Evolutionary conservation across 2,113 vertebrate species (phyloP).

Genomic region (Gadus macrocephalus): DNA sequence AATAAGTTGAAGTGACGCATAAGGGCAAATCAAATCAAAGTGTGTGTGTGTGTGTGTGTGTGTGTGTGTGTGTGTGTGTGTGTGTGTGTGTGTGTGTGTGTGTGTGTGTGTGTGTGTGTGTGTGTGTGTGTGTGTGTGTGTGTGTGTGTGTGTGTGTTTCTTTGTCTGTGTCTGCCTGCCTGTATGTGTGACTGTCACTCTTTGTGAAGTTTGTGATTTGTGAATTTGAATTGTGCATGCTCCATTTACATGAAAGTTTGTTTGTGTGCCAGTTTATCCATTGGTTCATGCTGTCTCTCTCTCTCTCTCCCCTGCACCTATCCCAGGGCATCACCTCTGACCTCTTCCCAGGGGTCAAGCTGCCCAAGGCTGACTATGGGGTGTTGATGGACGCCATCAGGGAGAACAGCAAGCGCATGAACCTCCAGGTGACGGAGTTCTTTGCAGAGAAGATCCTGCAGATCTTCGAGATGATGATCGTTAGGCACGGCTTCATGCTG

Average conservation of each 20-base stretch:
- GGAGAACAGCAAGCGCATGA: conserved; percentile 79
- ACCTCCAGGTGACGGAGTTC: conserved; percentile 81
- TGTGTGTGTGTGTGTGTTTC: neutral
- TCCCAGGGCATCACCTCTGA: conserved; percentile 87
- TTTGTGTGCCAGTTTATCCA: neutral
- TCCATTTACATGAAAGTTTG: neutral
- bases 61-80: neutral
- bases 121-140: conserved; percentile 5
- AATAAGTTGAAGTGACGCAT: conserved; percentile 22
- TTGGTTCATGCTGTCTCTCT: neutral
- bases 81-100: neutral
- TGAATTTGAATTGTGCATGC: too few relatives aligned
- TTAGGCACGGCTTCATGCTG: conserved; percentile 90
- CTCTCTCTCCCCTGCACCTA: too few relatives aligned
- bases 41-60: neutral
- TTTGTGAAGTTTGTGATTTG: too few relatives aligned
- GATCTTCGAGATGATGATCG: conserved; percentile 91
- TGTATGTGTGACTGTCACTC: neutral
- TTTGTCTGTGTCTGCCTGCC: neutral
- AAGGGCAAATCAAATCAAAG: conserved; percentile 16
- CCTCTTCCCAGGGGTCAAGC: conserved; percentile 84
- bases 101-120: conserved; percentile 1
- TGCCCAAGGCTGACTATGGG: conserved; percentile 84
- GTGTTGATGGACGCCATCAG: conserved; percentile 79
- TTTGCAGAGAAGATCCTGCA: conserved; percentile 89